Conservation (phyloP, 2,797 vertebrate genomes). For the Vultur gryphus region DNA sequence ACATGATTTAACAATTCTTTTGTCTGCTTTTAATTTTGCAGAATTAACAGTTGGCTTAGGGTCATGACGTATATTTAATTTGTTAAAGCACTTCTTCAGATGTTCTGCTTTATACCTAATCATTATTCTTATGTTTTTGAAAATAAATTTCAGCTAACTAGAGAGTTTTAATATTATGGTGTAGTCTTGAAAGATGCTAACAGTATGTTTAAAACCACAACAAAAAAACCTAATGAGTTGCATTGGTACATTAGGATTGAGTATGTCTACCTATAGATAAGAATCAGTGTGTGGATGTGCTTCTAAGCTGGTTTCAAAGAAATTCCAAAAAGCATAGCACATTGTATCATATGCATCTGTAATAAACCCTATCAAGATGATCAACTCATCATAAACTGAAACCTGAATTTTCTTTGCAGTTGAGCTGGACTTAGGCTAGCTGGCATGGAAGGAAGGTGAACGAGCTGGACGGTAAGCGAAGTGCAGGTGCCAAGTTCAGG, state of each 20-base stretch:
- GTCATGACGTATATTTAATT: background rate
- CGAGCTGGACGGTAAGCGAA: background rate
- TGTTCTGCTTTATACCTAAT: background rate
- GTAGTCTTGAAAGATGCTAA: background rate
- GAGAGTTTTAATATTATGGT: background rate
- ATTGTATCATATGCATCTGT: rapidly evolving
- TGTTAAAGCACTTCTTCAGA: background rate
- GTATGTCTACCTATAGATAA: background rate
- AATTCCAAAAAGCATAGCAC: background rate
- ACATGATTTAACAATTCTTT: background rate
- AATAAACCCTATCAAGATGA: background rate
- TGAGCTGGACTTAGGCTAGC: background rate
- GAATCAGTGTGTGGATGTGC: background rate
- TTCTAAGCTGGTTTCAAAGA: background rate
- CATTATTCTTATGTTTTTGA: background rate
- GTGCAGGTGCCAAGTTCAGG: background rate
- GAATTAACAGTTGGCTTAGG: background rate
- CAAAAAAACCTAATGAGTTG: background rate
- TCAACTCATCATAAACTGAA: background rate
- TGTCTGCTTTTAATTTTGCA: background rate
- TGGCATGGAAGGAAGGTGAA: background rate
- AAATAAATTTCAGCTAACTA: background rate
- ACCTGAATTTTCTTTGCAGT: background rate
- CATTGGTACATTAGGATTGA: background rate
- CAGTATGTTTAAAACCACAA: background rate